Evolutionary conservation across 1,140 invertebrate genomes (phyloP).

Genomic region (Magallana angulata): DNA sequence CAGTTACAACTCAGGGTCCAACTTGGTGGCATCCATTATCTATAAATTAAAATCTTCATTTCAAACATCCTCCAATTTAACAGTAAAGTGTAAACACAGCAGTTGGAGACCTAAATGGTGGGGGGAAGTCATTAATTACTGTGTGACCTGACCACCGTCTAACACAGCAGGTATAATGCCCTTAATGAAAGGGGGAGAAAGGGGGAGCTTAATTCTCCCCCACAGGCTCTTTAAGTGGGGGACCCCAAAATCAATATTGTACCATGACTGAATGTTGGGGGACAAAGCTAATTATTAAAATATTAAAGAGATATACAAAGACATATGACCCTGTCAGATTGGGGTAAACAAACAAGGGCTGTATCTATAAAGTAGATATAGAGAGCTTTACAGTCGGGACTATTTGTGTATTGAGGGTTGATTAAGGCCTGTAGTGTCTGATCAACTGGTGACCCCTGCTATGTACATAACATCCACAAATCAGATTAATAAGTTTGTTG

Average conservation of each 20-base stretch:
- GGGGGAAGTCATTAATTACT: slow-evolving; percentile 32
- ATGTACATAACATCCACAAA: slow-evolving; percentile 21
- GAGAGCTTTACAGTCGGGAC: not conserved
- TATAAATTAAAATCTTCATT: slow-evolving; percentile 35
- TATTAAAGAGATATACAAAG: slow-evolving; percentile 25
- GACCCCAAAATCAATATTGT: slow-evolving; percentile 28
- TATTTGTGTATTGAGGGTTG: slow-evolving; percentile 7
- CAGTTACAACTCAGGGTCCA: not conserved
- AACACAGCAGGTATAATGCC: not conserved
- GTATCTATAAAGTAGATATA: not conserved
- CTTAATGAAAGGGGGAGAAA: not conserved
- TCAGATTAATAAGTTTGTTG: slow-evolving; percentile 27
- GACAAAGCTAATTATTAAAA: slow-evolving; percentile 23
- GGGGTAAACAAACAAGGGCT: slow-evolving; percentile 8
- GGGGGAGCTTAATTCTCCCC: slow-evolving; percentile 1
- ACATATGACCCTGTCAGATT: not conserved
- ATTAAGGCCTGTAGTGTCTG: slow-evolving; percentile 25
- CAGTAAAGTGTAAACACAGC: slow-evolving; percentile 30
- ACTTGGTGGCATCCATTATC: slow-evolving; percentile 34
- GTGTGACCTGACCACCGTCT: slow-evolving; percentile 7
- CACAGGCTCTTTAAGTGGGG: not conserved
- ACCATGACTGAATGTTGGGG: not conserved
- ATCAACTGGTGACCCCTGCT: not conserved
- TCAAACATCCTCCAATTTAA: slow-evolving; percentile 32
- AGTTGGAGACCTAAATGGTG: slow-evolving; percentile 23